phyloP scores from a whole-genome alignment of 1,140 invertebrate genomes.

The Brachionus paranguensis region DNA sequence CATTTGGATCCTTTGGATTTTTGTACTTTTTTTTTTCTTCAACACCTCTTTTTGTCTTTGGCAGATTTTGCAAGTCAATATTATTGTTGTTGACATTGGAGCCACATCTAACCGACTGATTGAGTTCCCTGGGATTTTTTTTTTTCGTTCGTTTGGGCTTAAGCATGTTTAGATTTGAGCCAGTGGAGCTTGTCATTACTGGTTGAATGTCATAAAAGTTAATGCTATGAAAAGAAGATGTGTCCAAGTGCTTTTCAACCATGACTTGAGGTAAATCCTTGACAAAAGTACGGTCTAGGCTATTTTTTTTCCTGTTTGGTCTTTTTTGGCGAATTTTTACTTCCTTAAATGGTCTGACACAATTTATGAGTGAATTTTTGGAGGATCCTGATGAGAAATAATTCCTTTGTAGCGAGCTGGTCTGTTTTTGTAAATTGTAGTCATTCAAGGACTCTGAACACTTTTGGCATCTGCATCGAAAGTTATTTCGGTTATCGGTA shows the following conservation, averaged over 20 bases:
- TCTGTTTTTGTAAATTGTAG: background rate
- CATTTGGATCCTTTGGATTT: background rate
- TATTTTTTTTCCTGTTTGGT: background rate
- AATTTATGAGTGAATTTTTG: conserved; percentile 11
- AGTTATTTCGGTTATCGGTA: background rate
- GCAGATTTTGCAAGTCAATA: background rate
- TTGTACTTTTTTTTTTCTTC: background rate
- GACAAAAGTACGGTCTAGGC: background rate
- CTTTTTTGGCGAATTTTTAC: background rate
- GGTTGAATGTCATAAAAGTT: background rate
- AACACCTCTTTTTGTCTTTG: background rate
- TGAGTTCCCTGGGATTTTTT: background rate
- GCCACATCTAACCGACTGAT: background rate
- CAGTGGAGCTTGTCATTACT: background rate
- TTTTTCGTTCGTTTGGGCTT: background rate
- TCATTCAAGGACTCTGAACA: background rate
- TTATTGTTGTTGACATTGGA: background rate
- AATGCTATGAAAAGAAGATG: background rate
- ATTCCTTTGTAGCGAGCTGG: background rate
- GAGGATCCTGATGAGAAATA: background rate
- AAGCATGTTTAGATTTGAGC: background rate
- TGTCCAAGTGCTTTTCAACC: background rate
- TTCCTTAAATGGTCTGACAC: background rate
- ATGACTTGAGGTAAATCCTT: background rate
- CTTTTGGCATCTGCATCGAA: background rate